phyloP scores from a whole-genome alignment of 2,888 invertebrate genomes.

The Nemotelus pantherinus region DNA sequence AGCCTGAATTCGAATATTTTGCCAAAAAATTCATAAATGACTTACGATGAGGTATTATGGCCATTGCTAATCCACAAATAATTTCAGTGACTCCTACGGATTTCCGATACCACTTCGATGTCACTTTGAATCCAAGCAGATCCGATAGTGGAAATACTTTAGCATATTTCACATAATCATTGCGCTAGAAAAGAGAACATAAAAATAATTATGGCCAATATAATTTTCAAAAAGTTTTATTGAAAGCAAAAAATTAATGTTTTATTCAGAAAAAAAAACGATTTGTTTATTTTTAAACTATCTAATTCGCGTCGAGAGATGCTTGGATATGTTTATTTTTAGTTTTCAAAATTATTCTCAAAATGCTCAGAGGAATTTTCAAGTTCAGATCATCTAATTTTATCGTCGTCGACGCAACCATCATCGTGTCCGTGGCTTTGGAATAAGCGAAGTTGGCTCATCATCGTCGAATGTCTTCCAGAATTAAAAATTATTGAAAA shows the following conservation, averaged over 20 bases:
- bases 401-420: conserved; percentile 17
- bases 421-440: no score
- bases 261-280: neutral
- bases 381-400: conserved; percentile 42
- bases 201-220: conserved; percentile 27
- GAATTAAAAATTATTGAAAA: no score
- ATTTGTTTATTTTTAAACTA: conserved; percentile 20
- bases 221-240: neutral
- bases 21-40: conserved; percentile 44
- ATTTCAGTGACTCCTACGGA: conserved; percentile 86
- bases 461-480: no score
- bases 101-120: conserved; percentile 91
- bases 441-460: no score
- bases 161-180: conserved; percentile 95
- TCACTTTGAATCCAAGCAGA: conserved; percentile 84
- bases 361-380: conserved; percentile 15
- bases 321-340: conserved; percentile 20
- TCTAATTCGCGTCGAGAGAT: conserved; percentile 33
- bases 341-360: conserved; percentile 25
- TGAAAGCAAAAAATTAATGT: conserved; percentile 12
- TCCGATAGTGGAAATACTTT: conserved; percentile 90
- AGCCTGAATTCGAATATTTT: neutral
- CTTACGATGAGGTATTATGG: conserved; percentile 83
- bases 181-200: conserved; percentile 70
- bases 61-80: conserved; percentile 83